A percentile compares a stretch with the other conserved stretches of the same genome.
Conservation (phyloP, 2,888 invertebrate genomes). For the Apamea crenata region DNA sequence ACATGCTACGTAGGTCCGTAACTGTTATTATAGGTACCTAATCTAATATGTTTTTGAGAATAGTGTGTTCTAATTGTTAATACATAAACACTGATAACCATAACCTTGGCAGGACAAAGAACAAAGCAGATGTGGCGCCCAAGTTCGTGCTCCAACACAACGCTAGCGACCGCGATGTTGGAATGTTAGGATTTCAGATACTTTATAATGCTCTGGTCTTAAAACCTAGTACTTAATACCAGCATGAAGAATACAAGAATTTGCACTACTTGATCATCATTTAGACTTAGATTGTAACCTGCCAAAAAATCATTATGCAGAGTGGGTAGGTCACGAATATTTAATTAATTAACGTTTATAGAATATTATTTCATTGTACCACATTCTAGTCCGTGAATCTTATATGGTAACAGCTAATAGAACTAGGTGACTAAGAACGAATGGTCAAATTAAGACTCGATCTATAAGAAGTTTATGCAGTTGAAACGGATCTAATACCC, state of each 20-base stretch:
- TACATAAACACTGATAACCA: constrained; percentile 70
- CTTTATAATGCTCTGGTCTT: constrained; percentile 13
- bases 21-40: constrained; percentile 21
- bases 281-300: constrained; percentile 1
- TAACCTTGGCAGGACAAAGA: constrained; percentile 78
- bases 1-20: constrained; percentile 20
- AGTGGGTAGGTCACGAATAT: constrained; percentile 31
- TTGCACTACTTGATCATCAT: constrained; percentile 10
- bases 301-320: constrained; percentile 9
- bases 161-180: constrained; percentile 56
- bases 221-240: background rate
- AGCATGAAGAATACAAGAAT: constrained; percentile 18
- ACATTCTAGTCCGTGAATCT: background rate
- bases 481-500: constrained; percentile 20
- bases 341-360: background rate
- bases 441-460: background rate
- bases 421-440: background rate
- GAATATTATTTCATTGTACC: background rate
- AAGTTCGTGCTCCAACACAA: constrained; percentile 67
- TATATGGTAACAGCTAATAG: background rate
- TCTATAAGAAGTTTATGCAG: constrained; percentile 9
- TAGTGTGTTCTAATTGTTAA: constrained; percentile 35
- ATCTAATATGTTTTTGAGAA: constrained; percentile 32
- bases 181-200: constrained; percentile 62
- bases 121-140: constrained; percentile 78